Evolutionary conservation across 1,140 invertebrate species (phyloP), one percentile per base, ranked within the genome.

Genomic region (Antheraea pernyi): DNA sequence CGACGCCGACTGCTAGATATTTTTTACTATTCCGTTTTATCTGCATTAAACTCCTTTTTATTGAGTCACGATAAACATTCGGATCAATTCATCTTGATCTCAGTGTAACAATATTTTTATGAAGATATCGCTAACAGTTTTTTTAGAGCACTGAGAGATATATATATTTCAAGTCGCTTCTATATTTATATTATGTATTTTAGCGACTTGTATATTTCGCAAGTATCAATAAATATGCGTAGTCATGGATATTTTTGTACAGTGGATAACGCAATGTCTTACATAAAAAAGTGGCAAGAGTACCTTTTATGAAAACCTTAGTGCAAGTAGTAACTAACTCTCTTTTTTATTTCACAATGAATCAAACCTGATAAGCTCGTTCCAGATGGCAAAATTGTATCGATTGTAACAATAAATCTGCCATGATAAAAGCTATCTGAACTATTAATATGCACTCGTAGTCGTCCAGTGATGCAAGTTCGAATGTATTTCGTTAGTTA

Each of bases 11-110:
- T 53, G 46, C 16, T 16, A 53, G 6, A 53, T 53, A 53, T 53
- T 53, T 53, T 53, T 53, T 53, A 53, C 46, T 53, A 53, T 53
- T 53, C 46, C 46, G 13, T 53, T 53, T 53, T n/a, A 53, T 53
- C 46, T 16, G 46, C 46, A 53, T 53, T 13, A 53, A 53, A 53
- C 46, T 53, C 46, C 46, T 53, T 53, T 53, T 53, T 53, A 53
- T 53, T n/a, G 46, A 53, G 46, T 53, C 46, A 53, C 46, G 46
- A 53, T 53, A 53, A 53, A 53, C 46, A 53, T 53, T 53, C 13
- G 46, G 46, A n/a, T 53, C 46, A 53, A 53, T 53, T 16, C 46
- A 53, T 53, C 46, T 53, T 53, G 46, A 53, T 53, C 46, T 13
- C 11, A 53, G 4, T 16, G 46, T 53, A 53, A 13, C 11, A 53